phyloP scores from a whole-genome alignment of 2,797 vertebrate species.

The Gymnopithys bicolor region DNA sequence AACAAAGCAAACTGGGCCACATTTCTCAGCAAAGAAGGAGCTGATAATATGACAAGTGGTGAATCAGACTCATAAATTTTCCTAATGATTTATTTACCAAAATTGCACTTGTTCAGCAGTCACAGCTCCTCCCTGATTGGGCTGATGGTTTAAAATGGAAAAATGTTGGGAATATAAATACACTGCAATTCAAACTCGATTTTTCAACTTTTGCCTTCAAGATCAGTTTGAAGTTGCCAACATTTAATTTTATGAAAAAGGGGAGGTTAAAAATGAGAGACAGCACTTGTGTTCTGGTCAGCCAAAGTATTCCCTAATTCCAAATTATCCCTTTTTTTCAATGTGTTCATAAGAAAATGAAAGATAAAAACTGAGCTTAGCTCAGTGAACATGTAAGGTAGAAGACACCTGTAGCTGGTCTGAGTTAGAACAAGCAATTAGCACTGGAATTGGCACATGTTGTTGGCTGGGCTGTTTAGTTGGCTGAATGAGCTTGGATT shows the following conservation, averaged over 20 bases:
- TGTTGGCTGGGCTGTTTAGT: background rate
- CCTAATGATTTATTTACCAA: background rate
- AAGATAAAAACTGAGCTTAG: background rate
- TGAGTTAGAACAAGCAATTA: constrained; percentile 4
- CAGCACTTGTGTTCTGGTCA: background rate
- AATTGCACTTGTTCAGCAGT: background rate
- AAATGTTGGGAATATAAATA: background rate
- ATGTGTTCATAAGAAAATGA: background rate
- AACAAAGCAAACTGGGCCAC: background rate
- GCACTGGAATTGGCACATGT: background rate
- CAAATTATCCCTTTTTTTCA: background rate
- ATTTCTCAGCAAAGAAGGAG: background rate
- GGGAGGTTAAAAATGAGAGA: background rate
- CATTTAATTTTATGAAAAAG: background rate
- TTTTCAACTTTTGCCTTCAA: background rate
- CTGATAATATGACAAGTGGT: background rate
- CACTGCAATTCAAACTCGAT: background rate
- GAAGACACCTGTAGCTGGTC: background rate
- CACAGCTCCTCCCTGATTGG: background rate
- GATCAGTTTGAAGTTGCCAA: background rate
- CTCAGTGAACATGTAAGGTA: background rate
- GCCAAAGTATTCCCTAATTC: background rate
- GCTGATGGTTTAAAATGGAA: background rate
- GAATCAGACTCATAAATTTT: background rate
- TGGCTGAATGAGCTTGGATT: background rate